Evolutionary conservation across 2,113 vertebrate genomes (phyloP), one percentile per base, ranked within the genome.

Genomic region (Phaethon lepturus): DNA sequence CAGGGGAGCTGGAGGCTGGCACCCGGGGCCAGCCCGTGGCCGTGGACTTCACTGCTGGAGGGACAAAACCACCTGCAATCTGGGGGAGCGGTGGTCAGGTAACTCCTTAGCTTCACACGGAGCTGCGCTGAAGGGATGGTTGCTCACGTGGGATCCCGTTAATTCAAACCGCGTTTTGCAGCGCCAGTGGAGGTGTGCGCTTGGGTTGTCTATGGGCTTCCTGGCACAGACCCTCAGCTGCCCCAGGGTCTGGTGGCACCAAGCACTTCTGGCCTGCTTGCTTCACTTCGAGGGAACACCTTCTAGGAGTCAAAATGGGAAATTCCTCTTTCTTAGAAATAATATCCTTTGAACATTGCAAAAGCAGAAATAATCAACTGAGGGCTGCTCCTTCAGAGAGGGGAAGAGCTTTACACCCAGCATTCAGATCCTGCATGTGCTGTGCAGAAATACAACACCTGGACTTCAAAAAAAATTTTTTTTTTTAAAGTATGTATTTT

Each of bases 161-260:
- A 52, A 81, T 44, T 52, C 40, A 47, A 81, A 56, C 3, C 31
- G 45, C 38, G 28, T 42, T 19, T 40, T 8, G 49, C 40, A 62
- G 33, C 53, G 64, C 44, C 0, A 0, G 47, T 23, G 0, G 0
- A 63, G 62, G 47, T 16, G 10, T 9, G 26, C 0, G 2, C 24
- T 0, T 0, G 7, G 16, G 7, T 4, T 38, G 28, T 52, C 35
- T 2, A 0, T 29, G 45, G 59, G 14, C n/a, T 58, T 47, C 42
- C 22, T 29, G 60, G 45, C 53, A 73, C 35, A 71, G 35, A 13
- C 14, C 16, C 23, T 29, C 40, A 44, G 52, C 53, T 86, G 60
- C 53, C 35, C 53, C 64, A 66, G 31, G 17, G 16, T 44, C 74
- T 85, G 60, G 62, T 23, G 38, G 53, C 58, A 78, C 18, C 7